phyloP scores from a whole-genome alignment of 2,797 vertebrate species.

The Chaenodraco wilsoni region DNA sequence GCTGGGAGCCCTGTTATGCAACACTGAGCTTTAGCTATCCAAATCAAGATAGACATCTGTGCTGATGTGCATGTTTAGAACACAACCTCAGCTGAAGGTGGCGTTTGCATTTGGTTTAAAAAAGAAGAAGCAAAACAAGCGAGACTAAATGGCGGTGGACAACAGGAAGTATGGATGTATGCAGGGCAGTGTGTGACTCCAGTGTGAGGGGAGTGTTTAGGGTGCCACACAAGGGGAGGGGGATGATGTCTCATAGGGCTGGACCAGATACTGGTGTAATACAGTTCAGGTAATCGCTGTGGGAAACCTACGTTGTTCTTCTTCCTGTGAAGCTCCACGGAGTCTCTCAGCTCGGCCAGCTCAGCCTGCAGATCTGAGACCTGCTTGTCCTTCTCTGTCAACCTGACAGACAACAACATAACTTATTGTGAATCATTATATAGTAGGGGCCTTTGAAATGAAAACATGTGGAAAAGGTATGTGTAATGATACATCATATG shows the following conservation, averaged over 20 bases:
- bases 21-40: slow-evolving; percentile 51
- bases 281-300: slow-evolving; percentile 4
- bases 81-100: slow-evolving; percentile 23
- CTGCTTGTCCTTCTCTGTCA: slow-evolving; percentile 89
- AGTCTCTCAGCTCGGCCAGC: slow-evolving; percentile 86
- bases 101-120: slow-evolving; percentile 13
- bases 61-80: slow-evolving; percentile 49
- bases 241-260: slow-evolving; percentile 14
- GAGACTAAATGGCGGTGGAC: slow-evolving; percentile 35
- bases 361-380: slow-evolving; percentile 85
- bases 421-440: slow-evolving; percentile 1
- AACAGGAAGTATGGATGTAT: slow-evolving; percentile 47
- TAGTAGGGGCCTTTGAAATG: not conserved
- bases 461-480: not conserved
- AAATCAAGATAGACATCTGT: slow-evolving; percentile 59
- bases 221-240: slow-evolving; percentile 40
- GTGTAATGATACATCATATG: not conserved
- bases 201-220: slow-evolving; percentile 31
- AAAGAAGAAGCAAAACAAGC: slow-evolving; percentile 38
- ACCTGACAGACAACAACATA: slow-evolving; percentile 76
- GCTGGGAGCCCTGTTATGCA: slow-evolving; percentile 67
- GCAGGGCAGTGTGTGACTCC: slow-evolving; percentile 27
- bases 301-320: slow-evolving; percentile 95
- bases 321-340: slow-evolving; percentile 93
- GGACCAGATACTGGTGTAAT: slow-evolving; percentile 1